Evolutionary conservation across 2,113 vertebrate species (phyloP), one percentile per base, ranked within the genome.

Genomic region (Periophthalmodon schlosseri): DNA sequence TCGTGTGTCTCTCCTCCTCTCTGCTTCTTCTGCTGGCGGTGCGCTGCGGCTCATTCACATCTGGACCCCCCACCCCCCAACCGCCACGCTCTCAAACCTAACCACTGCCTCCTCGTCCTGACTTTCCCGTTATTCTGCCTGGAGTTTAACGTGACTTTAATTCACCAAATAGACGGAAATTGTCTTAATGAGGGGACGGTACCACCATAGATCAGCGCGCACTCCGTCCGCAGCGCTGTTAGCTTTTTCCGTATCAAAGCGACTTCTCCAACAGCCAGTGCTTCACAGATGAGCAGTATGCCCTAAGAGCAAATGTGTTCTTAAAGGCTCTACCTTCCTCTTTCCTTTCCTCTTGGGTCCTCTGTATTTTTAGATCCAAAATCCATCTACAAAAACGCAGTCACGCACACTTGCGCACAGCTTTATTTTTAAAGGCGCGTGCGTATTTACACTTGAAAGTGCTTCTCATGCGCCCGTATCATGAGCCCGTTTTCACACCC

Each of bases 351-450:
- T 87, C 78, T 65, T 0, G 15, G 58, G 77, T 60, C 34, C 10
- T 0, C 6, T 67, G 57, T 90, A 89, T 91, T 88, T 88, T 89
- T 90, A 88, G 87, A 86, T 68, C 9, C 68, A 16, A 44, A 46
- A 65, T 72, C 73, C 74, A 54, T 69, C 65, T 44, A 1, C 65
- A 86, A 78, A 58, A 66, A 81, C 64, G 1, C 52, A 50, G 68
- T 61, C 74, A 52, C 4, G 39, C 58, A 49, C 70, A 57, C 54
- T 64, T 36, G 9, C 20, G 34, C 34, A 65, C 34, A 39, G 28
- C 21, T 60, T 46, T 68, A 24, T 76, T 74, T 70, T 75, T 20
- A 50, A 57, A 73, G 74, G 75, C 57, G 64, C 74, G 24, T 47
- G 9, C 47, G 54, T 50, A 74, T 20, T 66, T 14, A 46, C 24